Evolutionary conservation across 2,797 vertebrate genomes (phyloP), one percentile per base, ranked within the genome.

Genomic region (Heteromormyrus szaboi): DNA sequence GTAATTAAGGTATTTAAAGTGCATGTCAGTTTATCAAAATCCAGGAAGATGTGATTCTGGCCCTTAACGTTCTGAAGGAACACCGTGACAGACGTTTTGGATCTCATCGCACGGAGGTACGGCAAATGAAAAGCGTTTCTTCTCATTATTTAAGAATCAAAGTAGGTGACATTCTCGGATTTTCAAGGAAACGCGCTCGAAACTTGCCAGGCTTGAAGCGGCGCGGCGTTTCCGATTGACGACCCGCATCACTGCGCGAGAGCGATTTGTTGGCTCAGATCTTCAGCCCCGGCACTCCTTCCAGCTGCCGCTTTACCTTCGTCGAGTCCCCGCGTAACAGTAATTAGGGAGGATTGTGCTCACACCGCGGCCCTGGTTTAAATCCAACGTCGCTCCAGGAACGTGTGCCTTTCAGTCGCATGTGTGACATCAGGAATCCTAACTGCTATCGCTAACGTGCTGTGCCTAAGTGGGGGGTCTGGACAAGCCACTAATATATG

Each of bases 211-310:
- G 86, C 87, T 88, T 41, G 85, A 89, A 87, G 87, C 76, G 85
- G 84, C 44, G 4, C 54, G 22, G 37, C 72, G 81, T 29, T 65
- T 86, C 65, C 88, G 85, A 65, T 95, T 94, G 94, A 93, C 90
- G 88, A 94, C 93, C 93, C 90, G 93, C 90, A 90, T 93, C 90
- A 90, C 93, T 90, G 90, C 91, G 92, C 93, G 94, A 93, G 94
- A 92, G 93, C 41, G 93, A 92, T 93, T 93, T 95, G 94, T 94
- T 94, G 95, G 92, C 94, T 95, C 93, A 93, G 89, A 94, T 95
- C 94, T 95, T 93, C 94, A 93, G 92, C 89, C 87, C 87, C 88
- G 89, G 90, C 29, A 89, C 90, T 94, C 93, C 92, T 91, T 93
- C 91, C 91, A 91, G 91, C 93, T 72, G 22, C 48, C n/a, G 37